These are phyloP conservation scores for Lysandra bellargus DNA, from an alignment of 2,888 invertebrate genomes.

Conservation along the genomic window DNA sequence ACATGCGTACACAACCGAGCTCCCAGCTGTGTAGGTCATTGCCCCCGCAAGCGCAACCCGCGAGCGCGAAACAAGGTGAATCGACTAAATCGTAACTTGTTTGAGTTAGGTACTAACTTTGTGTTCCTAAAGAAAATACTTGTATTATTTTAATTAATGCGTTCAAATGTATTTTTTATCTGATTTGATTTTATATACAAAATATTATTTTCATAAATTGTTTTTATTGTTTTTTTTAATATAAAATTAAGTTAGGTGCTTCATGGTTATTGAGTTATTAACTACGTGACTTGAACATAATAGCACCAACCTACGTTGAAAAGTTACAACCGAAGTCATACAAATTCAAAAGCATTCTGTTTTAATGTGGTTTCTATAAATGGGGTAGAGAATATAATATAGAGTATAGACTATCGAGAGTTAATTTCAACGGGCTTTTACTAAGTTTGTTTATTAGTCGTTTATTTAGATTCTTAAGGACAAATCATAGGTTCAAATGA, in stretches of 20 bases:
- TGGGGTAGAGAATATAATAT: neutral
- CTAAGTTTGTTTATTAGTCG: neutral
- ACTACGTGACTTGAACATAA: neutral
- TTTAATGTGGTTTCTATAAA: conserved; percentile 27
- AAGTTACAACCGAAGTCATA: conserved; percentile 15
- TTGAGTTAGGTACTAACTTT: conserved; percentile 37
- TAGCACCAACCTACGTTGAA: neutral
- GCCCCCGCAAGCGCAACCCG: conserved; percentile 61
- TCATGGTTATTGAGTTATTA: neutral
- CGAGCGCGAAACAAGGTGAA: conserved; percentile 77
- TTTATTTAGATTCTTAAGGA: neutral
- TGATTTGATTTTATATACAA: neutral
- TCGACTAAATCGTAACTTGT: conserved; percentile 68
- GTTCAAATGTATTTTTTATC: neutral
- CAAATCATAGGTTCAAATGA: no score
- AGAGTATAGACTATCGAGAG: neutral
- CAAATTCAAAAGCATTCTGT: conserved; percentile 9
- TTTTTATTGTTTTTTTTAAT: neutral
- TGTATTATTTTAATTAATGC: neutral
- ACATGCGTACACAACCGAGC: conserved; percentile 49
- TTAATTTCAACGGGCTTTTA: neutral
- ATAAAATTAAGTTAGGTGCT: neutral
- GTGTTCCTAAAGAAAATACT: neutral
- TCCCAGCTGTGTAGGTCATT: conserved; percentile 73
- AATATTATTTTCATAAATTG: no score